Conservation (phyloP, 2,888 invertebrate genomes). For the Cephus pulcher region DNA sequence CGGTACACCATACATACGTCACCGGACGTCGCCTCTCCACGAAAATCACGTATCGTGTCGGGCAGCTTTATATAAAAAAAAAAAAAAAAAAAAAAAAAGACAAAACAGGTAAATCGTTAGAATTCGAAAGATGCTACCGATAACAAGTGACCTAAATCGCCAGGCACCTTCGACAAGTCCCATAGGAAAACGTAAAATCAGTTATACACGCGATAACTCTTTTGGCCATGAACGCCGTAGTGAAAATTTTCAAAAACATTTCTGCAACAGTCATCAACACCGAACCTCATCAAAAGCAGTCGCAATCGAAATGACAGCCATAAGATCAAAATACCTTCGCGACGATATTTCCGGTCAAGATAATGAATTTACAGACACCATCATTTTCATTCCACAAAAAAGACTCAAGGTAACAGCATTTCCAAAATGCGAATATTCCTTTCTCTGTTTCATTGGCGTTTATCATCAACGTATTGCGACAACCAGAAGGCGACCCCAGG, state of each 20-base stretch:
- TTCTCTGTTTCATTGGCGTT: not conserved
- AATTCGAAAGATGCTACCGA: not conserved
- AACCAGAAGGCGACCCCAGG: not conserved
- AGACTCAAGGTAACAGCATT: too few relatives aligned
- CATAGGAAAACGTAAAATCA: too few relatives aligned
- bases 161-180: too few relatives aligned
- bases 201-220: too few relatives aligned
- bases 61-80: not conserved
- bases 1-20: not conserved
- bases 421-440: too few relatives aligned
- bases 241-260: not conserved
- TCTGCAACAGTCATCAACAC: not conserved
- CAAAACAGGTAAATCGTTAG: not conserved
- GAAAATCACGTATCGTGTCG: not conserved
- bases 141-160: not conserved
- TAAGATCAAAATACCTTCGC: too few relatives aligned
- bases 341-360: too few relatives aligned
- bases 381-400: too few relatives aligned
- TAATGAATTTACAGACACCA: too few relatives aligned
- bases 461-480: not conserved
- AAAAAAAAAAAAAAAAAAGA: not conserved
- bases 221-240: too few relatives aligned
- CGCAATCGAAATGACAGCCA: too few relatives aligned
- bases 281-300: not conserved
- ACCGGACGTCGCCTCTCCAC: slow-evolving; percentile 30